These are phyloP conservation scores for Patagioenas fasciata DNA, from an alignment of 2,113 vertebrate genomes.

Conservation along the genomic window DNA sequence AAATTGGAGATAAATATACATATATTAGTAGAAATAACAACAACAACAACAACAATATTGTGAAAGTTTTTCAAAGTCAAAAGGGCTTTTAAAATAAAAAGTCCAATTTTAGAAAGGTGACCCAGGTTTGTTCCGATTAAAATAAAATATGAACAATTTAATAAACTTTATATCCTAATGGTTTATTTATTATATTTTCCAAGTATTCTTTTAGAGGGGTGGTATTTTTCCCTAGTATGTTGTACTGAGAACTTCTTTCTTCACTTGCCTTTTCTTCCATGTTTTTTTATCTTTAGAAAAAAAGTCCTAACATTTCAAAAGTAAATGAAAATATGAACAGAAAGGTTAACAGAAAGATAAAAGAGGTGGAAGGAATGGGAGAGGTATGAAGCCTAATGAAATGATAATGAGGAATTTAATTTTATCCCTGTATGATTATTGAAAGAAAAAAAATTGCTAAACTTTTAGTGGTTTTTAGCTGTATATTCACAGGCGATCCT, in stretches of 20 bases:
- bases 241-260: neutral
- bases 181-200: neutral
- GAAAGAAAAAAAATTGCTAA: neutral
- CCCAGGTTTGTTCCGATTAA: neutral
- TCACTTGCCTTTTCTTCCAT: neutral
- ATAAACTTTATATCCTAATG: neutral
- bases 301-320: neutral
- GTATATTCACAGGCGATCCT: neutral
- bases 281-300: neutral
- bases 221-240: neutral
- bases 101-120: neutral
- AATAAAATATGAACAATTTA: neutral
- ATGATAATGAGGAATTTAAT: neutral
- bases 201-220: neutral
- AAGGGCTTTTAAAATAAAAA: neutral
- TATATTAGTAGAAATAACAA: neutral
- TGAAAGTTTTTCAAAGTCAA: neutral
- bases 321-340: neutral
- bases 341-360: neutral
- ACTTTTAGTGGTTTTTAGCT: neutral
- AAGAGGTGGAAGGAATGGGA: neutral
- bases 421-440: neutral
- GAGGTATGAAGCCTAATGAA: neutral
- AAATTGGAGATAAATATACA: neutral
- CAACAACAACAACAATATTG: neutral